phyloP scores from a whole-genome alignment of 2,797 vertebrate species.

The Morus bassanus region DNA sequence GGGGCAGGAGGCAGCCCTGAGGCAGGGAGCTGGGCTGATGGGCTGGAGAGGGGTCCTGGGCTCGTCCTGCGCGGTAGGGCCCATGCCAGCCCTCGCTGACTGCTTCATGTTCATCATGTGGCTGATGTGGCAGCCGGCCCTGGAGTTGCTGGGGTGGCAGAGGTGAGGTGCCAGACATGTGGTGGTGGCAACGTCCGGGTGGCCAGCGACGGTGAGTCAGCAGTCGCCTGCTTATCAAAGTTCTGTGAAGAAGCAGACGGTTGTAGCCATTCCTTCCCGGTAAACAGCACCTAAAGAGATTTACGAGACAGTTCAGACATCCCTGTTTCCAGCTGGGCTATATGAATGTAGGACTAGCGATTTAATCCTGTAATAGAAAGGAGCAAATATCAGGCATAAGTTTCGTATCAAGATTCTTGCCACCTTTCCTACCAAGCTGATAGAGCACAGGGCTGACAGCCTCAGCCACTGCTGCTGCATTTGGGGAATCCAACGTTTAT shows the following conservation, averaged over 20 bases:
- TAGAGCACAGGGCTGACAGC: neutral
- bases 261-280: neutral
- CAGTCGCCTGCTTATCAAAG: neutral
- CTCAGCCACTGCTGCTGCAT: neutral
- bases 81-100: neutral
- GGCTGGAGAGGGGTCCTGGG: neutral
- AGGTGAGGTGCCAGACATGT: neutral
- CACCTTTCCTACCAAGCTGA: neutral
- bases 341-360: neutral
- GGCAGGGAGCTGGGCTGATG: accelerated
- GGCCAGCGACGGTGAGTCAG: accelerated
- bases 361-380: neutral
- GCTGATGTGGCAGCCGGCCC: neutral
- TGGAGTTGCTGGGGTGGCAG: neutral
- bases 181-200: neutral
- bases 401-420: neutral
- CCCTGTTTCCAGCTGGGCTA: neutral
- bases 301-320: neutral
- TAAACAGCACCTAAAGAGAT: neutral
- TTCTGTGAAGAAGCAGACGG: neutral
- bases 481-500: neutral
- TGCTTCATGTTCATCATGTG: accelerated
- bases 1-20: neutral
- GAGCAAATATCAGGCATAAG: neutral
- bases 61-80: neutral